Evolutionary conservation across 1,140 invertebrate genomes (phyloP).

Genomic region (Heliothis subflexa): DNA sequence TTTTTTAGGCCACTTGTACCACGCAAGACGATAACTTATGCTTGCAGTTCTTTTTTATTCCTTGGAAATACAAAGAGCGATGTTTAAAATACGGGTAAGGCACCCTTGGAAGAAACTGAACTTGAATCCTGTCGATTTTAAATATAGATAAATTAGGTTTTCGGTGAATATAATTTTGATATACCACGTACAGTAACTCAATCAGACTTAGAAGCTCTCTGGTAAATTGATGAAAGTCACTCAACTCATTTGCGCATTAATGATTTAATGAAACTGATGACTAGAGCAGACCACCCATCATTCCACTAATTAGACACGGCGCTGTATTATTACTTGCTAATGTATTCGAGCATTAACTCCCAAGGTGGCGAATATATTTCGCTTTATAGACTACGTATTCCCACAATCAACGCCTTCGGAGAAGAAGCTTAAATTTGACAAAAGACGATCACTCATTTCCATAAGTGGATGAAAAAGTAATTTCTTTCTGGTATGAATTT

Average conservation of each 20-base stretch:
- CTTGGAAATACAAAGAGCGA: conserved; percentile 15
- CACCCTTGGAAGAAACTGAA: background rate
- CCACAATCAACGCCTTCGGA: background rate
- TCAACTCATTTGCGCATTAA: conserved; percentile 7
- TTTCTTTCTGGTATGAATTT: background rate
- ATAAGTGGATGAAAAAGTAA: too few relatives aligned
- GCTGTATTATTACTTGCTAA: conserved; percentile 36
- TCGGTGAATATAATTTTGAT: background rate
- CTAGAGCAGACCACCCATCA: conserved; percentile 35
- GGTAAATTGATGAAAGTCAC: background rate
- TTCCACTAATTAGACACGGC: conserved; percentile 27
- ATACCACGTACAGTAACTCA: background rate
- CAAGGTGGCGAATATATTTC: conserved; percentile 37
- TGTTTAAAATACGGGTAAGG: background rate
- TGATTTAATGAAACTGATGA: conserved; percentile 26
- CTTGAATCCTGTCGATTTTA: background rate
- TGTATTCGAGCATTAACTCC: conserved; percentile 41
- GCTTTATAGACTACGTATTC: background rate
- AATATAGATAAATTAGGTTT: background rate
- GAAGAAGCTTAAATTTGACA: background rate
- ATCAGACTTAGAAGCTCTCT: conserved; percentile 2
- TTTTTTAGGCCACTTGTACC: conserved; percentile 47
- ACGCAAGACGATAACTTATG: conserved; percentile 47
- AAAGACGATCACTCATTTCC: background rate
- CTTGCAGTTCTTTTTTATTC: conserved; percentile 33